These are phyloP conservation scores for Nemopilema nomurai DNA, from an alignment of 30 jellyfish, hydroid and myxozoan species.

Conservation along the genomic window DNA sequence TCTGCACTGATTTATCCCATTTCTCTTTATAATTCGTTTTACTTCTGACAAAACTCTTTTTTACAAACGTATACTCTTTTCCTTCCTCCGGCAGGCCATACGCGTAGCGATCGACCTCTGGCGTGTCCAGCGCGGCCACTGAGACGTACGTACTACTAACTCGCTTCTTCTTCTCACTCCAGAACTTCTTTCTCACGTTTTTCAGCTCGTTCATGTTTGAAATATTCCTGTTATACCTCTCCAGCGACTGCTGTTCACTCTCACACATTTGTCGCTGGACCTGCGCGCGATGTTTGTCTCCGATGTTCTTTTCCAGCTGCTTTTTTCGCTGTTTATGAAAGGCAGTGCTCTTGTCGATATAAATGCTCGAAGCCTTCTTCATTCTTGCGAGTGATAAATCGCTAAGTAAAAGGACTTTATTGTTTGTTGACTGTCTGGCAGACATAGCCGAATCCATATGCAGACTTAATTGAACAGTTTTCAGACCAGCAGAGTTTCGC, in stretches of 20 bases:
- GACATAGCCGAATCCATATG: neutral
- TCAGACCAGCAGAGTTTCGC: neutral
- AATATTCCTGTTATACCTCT: conserved; percentile 10
- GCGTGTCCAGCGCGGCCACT: conserved; percentile 68
- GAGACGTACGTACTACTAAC: conserved; percentile 60
- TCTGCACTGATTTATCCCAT: conserved; percentile 58
- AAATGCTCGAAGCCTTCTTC: conserved; percentile 46
- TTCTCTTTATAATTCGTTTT: conserved; percentile 21
- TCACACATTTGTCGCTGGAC: conserved; percentile 43
- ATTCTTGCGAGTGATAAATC: conserved; percentile 45
- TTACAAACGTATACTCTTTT: conserved; percentile 52
- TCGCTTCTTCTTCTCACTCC: conserved; percentile 63
- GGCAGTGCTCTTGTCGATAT: conserved; percentile 28
- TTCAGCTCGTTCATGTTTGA: conserved; percentile 37
- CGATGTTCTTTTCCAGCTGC: conserved; percentile 43
- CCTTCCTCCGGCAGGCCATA: conserved; percentile 78
- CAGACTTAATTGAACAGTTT: neutral
- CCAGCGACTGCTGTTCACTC: conserved; percentile 14
- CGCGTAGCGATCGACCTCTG: conserved; percentile 73
- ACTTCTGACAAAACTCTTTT: neutral
- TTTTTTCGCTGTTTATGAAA: conserved; percentile 54
- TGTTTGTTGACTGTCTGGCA: conserved; percentile 10
- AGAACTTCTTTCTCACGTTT: conserved; percentile 45
- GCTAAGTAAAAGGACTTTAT: conserved; percentile 27
- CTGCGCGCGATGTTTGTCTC: conserved; percentile 40